These are phyloP conservation scores for Cataglyphis altisquamis DNA, from an alignment of 2,888 invertebrate genomes.

Conservation along the genomic window DNA sequence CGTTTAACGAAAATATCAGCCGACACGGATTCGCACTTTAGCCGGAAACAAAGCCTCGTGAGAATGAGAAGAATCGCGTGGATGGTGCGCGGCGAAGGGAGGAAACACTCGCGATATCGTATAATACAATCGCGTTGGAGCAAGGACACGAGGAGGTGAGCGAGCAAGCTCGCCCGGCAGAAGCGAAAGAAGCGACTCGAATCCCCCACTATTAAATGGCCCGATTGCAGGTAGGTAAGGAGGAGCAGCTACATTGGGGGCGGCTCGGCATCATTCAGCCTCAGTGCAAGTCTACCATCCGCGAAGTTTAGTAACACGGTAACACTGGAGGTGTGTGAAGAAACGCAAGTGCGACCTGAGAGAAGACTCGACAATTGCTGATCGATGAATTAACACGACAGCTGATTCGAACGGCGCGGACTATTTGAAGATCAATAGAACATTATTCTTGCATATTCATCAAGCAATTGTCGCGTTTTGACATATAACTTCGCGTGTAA, in stretches of 20 bases:
- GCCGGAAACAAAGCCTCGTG: slow-evolving; percentile 52
- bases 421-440: background rate
- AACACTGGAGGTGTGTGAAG: background rate
- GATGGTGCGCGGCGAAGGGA: background rate
- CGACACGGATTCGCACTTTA: slow-evolving; percentile 73
- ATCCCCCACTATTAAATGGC: slow-evolving; percentile 77
- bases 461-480: background rate
- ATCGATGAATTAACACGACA: background rate
- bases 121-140: slow-evolving; percentile 62
- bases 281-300: slow-evolving; percentile 84
- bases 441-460: background rate
- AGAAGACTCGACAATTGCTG: background rate
- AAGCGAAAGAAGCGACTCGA: slow-evolving; percentile 73
- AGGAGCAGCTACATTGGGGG: slow-evolving; percentile 74
- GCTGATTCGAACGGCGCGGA: background rate
- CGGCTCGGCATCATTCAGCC: slow-evolving; percentile 77
- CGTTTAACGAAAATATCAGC: slow-evolving; percentile 37
- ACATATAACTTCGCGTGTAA: background rate
- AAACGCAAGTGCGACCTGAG: background rate
- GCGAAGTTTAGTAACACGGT: slow-evolving; percentile 63
- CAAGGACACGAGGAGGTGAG: slow-evolving; percentile 65
- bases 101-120: slow-evolving; percentile 39
- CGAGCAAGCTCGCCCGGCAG: slow-evolving; percentile 43
- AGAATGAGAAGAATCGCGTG: slow-evolving; percentile 58
- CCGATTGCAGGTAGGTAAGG: slow-evolving; percentile 63